Percentiles rank a stretch among this genome's conserved stretches.
These are phyloP conservation scores for Tetramorium simillimum DNA, from an alignment of 1,140 invertebrate species.

Conservation along the genomic window DNA sequence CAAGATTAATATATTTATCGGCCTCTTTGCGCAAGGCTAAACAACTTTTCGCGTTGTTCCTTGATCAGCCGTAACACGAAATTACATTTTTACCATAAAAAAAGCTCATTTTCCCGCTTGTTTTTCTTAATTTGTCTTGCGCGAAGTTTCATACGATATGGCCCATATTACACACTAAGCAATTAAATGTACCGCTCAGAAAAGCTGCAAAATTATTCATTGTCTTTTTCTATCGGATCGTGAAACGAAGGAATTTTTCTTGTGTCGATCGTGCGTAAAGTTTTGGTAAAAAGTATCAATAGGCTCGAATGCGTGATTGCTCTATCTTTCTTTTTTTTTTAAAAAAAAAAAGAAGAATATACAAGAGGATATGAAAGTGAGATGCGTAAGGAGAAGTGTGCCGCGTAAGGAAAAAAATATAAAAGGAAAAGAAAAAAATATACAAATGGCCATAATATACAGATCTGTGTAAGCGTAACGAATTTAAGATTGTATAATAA, in stretches of 20 bases:
- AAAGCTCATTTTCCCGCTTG: background rate
- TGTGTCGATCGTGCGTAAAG: slow-evolving; percentile 24
- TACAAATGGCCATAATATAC: slow-evolving; percentile 78
- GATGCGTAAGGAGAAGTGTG: background rate
- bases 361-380: slow-evolving; percentile 16
- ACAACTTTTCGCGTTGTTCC: slow-evolving; percentile 37
- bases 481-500: slow-evolving; percentile 32
- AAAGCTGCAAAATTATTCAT: slow-evolving; percentile 11
- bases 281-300: slow-evolving; percentile 11
- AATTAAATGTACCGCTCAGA: slow-evolving; percentile 20
- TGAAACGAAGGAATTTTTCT: background rate
- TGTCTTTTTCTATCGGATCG: background rate
- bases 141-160: slow-evolving; percentile 19
- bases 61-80: slow-evolving; percentile 4
- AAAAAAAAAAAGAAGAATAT: slow-evolving; percentile 16
- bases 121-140: slow-evolving; percentile 31
- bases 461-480: slow-evolving; percentile 71
- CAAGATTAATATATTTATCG: slow-evolving; percentile 52
- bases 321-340: background rate
- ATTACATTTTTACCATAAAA: background rate
- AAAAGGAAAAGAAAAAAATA: slow-evolving; percentile 47
- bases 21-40: slow-evolving; percentile 43
- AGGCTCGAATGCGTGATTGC: background rate
- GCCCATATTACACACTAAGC: slow-evolving; percentile 11
- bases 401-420: background rate